These are phyloP conservation scores for Xestoiulus laeticollis DNA, from an alignment of 2,888 invertebrate species.

Conservation along the genomic window DNA sequence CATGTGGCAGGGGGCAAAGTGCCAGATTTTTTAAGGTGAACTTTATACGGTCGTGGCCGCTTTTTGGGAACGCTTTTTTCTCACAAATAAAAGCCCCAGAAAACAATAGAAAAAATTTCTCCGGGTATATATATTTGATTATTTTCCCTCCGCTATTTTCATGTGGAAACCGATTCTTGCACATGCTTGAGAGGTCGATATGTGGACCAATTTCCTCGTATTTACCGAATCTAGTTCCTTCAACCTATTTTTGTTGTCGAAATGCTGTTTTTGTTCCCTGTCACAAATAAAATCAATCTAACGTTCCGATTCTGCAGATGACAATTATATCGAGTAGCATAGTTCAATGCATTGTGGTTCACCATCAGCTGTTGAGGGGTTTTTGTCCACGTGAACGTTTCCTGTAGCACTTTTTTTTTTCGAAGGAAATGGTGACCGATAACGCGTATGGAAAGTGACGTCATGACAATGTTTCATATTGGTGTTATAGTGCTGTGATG, in stretches of 20 bases:
- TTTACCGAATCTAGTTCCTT: neutral
- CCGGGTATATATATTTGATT: too few relatives aligned
- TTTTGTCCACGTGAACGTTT: neutral
- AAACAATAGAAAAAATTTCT: too few relatives aligned
- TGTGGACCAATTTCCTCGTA: neutral
- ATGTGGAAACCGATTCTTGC: neutral
- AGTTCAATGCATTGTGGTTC: neutral
- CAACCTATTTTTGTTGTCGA: neutral
- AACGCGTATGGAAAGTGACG: neutral
- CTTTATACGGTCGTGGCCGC: too few relatives aligned
- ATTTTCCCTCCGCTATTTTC: too few relatives aligned
- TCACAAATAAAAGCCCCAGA: too few relatives aligned
- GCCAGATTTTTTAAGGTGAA: too few relatives aligned
- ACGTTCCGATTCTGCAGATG: neutral
- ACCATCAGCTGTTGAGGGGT: neutral
- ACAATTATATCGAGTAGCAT: neutral
- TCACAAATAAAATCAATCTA: neutral
- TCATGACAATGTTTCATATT: neutral
- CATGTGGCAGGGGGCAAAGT: too few relatives aligned
- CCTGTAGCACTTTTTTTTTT: neutral
- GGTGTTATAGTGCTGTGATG: neutral
- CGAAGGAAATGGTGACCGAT: neutral
- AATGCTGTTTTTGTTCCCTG: neutral
- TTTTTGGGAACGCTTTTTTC: too few relatives aligned
- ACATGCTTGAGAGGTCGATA: neutral